Base-by-base conservation (phyloP, 1,140 invertebrate species). In the Chrysoperla carnea region DNA sequence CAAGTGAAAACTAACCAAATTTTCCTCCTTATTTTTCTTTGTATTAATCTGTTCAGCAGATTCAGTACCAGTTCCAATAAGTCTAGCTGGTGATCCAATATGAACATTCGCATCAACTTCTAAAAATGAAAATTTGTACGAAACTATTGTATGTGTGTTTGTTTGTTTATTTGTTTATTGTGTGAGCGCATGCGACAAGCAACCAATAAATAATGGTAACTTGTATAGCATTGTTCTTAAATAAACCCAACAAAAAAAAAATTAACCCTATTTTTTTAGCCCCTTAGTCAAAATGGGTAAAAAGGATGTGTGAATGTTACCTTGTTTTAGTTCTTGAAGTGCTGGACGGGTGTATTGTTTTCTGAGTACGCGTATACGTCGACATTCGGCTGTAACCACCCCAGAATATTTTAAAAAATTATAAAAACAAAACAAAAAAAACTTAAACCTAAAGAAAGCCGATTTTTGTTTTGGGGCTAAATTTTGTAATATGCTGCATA, bases 51-150 rank as follows among this genome's bases (percentile, higher is more conserved):
- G 46, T 58, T 62, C 45, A 63, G 61, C 2, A 58, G 58, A 33
- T 57, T 62, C 57, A 62, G 62, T 35, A 53, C 57, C 33, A 2
- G 11, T 36, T 7, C 56, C 58, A 7, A 59, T 57, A 9, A 56
- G 57, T 53, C 59, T 73, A 12, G 64, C 70, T 28, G 75, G 71
- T 1, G 76, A 78, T 8, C 79, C 81, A 46, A 85, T 80, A 53
- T 84, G 79, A 49, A 73, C 71, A 50, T 70, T 72, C 1, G 81
- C 75, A 58, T 78, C 73, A 14, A 75, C 68, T 36, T 68, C 73
- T 57, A 69, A 52, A 65, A 60, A 35, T 39, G 8, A 50, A 48
- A 42, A 37, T 17, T 14, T 15, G 6, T 4, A 39, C 11, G 12
- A 14, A 39, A 23, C 17, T 2, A 23, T 23, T 23, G 17, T 2